phyloP scores from a whole-genome alignment of 2,113 vertebrate species.

The Chaenogobius annularis region DNA sequence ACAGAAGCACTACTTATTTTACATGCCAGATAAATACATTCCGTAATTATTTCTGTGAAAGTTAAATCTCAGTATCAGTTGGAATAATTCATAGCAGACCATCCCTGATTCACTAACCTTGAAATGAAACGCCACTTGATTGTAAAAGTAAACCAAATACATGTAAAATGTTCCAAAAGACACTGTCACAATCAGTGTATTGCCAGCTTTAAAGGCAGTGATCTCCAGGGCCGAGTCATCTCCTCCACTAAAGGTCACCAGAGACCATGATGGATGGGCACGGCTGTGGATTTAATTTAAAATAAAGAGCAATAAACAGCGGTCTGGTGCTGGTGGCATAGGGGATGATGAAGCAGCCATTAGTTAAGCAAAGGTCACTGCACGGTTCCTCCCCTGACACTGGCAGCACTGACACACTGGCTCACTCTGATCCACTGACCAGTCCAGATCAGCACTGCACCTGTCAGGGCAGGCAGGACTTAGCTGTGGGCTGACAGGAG shows the following conservation, averaged over 20 bases:
- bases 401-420: constrained; percentile 54
- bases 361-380: constrained; percentile 84
- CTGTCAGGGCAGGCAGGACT: constrained; percentile 51
- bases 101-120: not conserved
- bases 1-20: too few relatives aligned
- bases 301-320: constrained; percentile 77
- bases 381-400: constrained; percentile 68
- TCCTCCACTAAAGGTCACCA: constrained; percentile 78
- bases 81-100: not conserved
- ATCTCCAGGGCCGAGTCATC: constrained; percentile 58
- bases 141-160: not conserved
- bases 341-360: constrained; percentile 71
- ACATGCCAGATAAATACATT: not conserved
- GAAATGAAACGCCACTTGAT: not conserved
- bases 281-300: constrained; percentile 76
- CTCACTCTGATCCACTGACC: constrained; percentile 33
- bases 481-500: constrained; percentile 54
- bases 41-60: too few relatives aligned
- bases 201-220: constrained; percentile 40
- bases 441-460: constrained; percentile 49
- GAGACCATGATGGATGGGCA: constrained; percentile 72
- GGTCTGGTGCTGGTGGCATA: constrained; percentile 59
- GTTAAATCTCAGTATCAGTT: too few relatives aligned
- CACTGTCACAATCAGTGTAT: constrained; percentile 22
- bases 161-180: not conserved